Evolutionary conservation across 2,113 vertebrate genomes (phyloP), one percentile per base, ranked within the genome.

Genomic region (Halcyon malimbica): DNA sequence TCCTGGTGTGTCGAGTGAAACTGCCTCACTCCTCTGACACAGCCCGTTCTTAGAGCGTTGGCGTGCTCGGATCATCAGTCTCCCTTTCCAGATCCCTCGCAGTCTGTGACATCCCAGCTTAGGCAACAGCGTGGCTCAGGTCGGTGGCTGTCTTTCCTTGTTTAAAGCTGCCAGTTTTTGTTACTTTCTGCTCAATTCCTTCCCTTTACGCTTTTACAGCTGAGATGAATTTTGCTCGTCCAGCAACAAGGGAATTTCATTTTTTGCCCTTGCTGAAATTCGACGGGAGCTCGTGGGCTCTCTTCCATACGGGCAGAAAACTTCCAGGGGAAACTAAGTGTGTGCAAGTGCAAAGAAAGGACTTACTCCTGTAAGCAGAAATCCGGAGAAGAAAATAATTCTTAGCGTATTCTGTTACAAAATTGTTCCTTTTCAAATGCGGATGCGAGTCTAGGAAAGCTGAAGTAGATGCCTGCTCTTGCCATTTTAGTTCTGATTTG

Each of bases 311-410:
- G 31, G 64, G 18, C 69, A 80, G 59, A 59, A 90, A 83, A 15
- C 6, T 69, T 48, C 37, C 41, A 85, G 73, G n/a, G 35, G 63
- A 83, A 90, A 19, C 17, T 44, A 15, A 79, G 28, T 0, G 1
- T 5, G n/a, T 29, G 23, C 7, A 31, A 56, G 39, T 16, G 16
- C 18, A 50, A 57, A 62, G 57, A 33, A 24, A 85, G 23, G 70
- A 20, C 17, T 83, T 20, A 7, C 8, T 87, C 39, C 62, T 73
- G 42, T 23, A 57, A 79, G 20, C 21, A 8, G 2, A 1, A n/a
- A 2, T 29, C 24, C 0, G 0, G 39, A 71, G 51, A 71, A 70
- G 16, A 79, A 87, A 53, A n/a, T 2, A 18, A 44, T 20, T 53
- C 21, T 23, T 60, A 31, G 35, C 46, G 37, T 25, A 26, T 65